Percentiles rank a stretch among this genome's conserved stretches.
phyloP scores from a whole-genome alignment of 2,888 invertebrate species.

The Limnephilus marmoratus region DNA sequence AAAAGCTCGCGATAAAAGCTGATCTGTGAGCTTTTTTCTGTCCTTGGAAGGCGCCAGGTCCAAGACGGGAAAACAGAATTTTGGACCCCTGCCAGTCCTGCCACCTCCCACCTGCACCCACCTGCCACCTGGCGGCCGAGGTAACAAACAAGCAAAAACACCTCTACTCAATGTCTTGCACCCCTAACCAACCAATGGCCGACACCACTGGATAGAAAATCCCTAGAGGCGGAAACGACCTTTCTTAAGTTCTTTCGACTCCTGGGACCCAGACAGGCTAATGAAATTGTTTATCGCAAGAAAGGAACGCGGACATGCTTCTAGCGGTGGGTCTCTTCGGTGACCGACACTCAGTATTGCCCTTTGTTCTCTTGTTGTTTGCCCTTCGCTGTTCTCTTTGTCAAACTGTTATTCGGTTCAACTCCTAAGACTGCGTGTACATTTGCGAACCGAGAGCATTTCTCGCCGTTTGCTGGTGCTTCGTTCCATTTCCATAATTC shows the following conservation, averaged over 20 bases:
- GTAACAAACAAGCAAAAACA: constrained; percentile 59
- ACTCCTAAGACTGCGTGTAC: neutral
- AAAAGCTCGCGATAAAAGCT: constrained; percentile 79
- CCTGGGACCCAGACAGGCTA: no score
- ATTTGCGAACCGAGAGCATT: no score
- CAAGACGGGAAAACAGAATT: constrained; percentile 77
- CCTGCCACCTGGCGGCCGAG: neutral
- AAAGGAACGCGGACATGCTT: no score
- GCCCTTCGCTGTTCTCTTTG: neutral
- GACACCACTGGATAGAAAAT: neutral
- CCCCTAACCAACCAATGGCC: neutral
- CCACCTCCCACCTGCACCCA: constrained; percentile 65
- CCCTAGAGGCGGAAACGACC: no score
- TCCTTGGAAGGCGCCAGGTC: constrained; percentile 67
- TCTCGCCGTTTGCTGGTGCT: no score
- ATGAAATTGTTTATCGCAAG: no score
- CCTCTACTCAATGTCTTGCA: constrained; percentile 44
- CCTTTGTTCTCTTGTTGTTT: neutral
- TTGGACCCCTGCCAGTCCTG: constrained; percentile 76
- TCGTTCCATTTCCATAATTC: no score
- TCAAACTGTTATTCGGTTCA: neutral
- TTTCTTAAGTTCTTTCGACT: no score
- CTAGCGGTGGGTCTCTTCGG: no score
- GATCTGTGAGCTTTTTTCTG: constrained; percentile 75
- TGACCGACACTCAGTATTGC: neutral